Evolutionary conservation across 2,113 vertebrate genomes (phyloP).

Genomic region (Chloropsis cyanopogon): DNA sequence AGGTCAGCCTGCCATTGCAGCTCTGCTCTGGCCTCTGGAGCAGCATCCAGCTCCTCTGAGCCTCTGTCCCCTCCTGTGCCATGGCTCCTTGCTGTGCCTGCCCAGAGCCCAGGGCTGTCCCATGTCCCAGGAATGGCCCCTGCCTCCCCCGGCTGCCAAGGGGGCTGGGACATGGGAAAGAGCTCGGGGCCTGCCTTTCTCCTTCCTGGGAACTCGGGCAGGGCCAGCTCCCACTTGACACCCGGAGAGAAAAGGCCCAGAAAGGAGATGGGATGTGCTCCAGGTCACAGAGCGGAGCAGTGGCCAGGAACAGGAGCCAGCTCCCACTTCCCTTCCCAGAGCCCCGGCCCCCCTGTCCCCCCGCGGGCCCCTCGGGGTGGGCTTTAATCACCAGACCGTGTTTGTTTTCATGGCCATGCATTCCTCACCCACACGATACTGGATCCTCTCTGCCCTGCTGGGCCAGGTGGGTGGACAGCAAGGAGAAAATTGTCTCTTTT

Average conservation of each 20-base stretch:
- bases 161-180: neutral
- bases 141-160: neutral
- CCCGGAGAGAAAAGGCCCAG: neutral
- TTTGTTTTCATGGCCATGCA: neutral
- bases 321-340: slow-evolving; percentile 58
- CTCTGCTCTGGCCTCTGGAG: neutral
- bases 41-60: neutral
- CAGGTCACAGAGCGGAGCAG: slow-evolving; percentile 21
- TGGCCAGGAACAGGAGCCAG: slow-evolving; percentile 56
- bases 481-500: neutral
- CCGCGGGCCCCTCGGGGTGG: neutral
- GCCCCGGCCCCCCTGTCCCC: neutral
- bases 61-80: neutral
- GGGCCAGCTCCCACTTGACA: neutral
- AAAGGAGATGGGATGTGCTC: slow-evolving; percentile 39
- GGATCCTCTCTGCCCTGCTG: neutral
- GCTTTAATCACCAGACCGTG: slow-evolving; percentile 30
- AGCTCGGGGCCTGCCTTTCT: neutral
- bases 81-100: too few species aligned
- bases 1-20: neutral
- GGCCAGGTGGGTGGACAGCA: neutral
- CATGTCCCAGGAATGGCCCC: neutral
- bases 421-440: neutral
- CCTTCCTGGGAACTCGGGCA: slow-evolving; percentile 43
- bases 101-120: neutral